Evolutionary conservation across 2,797 vertebrate species (phyloP).

Genomic region (Sternarchorhynchus goeldii): DNA sequence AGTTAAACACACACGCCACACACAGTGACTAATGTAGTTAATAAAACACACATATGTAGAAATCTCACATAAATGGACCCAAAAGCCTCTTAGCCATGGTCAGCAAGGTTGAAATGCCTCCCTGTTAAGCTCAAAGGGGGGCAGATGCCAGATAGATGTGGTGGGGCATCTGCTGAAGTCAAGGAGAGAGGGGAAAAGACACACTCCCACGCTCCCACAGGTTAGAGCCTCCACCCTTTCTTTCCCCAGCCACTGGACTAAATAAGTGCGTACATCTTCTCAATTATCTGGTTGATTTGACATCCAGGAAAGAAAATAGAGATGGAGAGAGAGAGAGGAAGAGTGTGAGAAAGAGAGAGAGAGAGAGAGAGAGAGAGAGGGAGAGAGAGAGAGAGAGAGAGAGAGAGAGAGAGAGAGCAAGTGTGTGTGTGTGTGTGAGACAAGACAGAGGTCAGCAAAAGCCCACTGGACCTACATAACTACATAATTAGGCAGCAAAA

Average conservation of each 20-base stretch:
- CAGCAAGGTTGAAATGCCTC: no score
- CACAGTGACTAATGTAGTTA: no score
- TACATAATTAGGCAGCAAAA: slow-evolving; percentile 76
- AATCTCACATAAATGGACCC: no score
- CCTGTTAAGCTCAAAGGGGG: no score
- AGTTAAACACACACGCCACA: no score
- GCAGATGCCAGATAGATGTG: no score
- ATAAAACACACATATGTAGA: no score
- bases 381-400: slow-evolving; percentile 18
- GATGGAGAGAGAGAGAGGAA: slow-evolving; percentile 55
- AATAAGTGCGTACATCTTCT: slow-evolving; percentile 48
- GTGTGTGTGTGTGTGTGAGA: slow-evolving; percentile 52
- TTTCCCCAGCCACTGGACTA: slow-evolving; percentile 42
- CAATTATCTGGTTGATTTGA: slow-evolving; percentile 46
- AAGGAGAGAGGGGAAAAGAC: no score
- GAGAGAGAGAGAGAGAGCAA: slow-evolving; percentile 48
- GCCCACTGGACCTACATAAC: slow-evolving; percentile 58
- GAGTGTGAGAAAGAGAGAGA: not conserved
- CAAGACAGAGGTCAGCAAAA: slow-evolving; percentile 47
- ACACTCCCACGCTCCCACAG: not conserved
- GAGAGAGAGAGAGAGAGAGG: slow-evolving; percentile 11
- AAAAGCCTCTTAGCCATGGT: no score
- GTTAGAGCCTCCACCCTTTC: slow-evolving; percentile 15
- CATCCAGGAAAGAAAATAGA: slow-evolving; percentile 23
- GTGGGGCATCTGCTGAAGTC: no score